phyloP scores from a whole-genome alignment of 1,140 invertebrate genomes.

The Drosophila jambulina region DNA sequence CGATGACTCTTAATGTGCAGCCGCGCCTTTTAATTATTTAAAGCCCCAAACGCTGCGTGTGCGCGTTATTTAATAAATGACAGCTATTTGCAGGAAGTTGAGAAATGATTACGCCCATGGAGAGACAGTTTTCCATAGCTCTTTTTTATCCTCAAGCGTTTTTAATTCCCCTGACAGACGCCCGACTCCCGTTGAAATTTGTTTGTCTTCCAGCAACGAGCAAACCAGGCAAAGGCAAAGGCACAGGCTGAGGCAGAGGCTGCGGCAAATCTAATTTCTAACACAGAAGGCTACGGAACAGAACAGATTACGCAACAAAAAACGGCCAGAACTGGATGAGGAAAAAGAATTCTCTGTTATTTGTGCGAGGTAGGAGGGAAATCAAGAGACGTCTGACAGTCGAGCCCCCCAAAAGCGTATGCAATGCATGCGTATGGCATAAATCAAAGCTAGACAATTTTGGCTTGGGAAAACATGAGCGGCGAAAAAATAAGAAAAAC shows the following conservation, averaged over 20 bases:
- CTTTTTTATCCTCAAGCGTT: conserved; percentile 39
- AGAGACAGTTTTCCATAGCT: conserved; percentile 21
- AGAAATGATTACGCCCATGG: conserved; percentile 32
- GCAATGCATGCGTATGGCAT: conserved; percentile 81
- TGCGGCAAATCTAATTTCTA: conserved; percentile 75
- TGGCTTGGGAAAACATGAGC: conserved; percentile 70
- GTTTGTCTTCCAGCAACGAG: conserved; percentile 37
- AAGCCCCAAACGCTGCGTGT: conserved; percentile 27
- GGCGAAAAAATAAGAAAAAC: conserved; percentile 54
- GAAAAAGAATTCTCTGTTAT: conserved; percentile 30
- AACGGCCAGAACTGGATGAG: conserved; percentile 32
- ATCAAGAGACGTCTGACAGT: conserved; percentile 66
- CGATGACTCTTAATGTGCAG: conserved; percentile 33
- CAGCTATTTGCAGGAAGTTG: conserved; percentile 42
- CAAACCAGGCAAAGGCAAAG: conserved; percentile 32
- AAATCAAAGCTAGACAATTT: conserved; percentile 83
- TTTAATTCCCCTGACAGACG: conserved; percentile 68
- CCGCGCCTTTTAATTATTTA: conserved; percentile 54
- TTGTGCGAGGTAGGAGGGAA: conserved; percentile 43
- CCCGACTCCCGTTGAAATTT: conserved; percentile 61
- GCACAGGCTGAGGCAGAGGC: conserved; percentile 25
- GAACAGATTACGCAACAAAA: conserved; percentile 65
- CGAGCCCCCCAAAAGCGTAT: conserved; percentile 69
- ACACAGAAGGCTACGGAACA: conserved; percentile 29
- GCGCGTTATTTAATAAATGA: conserved; percentile 64